These are phyloP conservation scores for Perognathus longimembris DNA, from an alignment of 2,113 vertebrate species.

Conservation along the genomic window DNA sequence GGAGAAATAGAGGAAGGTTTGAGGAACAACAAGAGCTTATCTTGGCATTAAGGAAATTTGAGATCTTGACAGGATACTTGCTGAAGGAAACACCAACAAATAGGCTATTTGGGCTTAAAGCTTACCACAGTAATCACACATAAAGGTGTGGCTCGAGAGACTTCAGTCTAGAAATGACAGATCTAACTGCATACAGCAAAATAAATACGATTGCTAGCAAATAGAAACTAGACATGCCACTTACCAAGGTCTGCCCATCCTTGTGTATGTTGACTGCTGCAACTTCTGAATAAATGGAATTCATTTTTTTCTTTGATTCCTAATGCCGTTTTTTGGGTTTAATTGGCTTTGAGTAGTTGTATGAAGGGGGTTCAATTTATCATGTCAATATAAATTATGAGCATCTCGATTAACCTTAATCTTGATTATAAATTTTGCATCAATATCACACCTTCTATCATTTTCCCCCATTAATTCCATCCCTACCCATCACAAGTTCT, in stretches of 20 bases:
- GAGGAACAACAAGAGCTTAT: background rate
- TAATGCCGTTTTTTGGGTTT: no score
- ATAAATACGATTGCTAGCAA: background rate
- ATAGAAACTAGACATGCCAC: background rate
- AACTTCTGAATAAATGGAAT: background rate
- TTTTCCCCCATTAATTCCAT: no score
- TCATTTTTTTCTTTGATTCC: no score
- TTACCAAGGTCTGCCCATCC: background rate
- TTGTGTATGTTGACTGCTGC: background rate
- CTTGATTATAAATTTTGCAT: no score
- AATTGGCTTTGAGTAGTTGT: no score
- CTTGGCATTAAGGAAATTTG: background rate
- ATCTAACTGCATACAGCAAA: background rate
- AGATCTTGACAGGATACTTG: conserved; percentile 10
- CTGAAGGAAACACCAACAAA: conserved; percentile 3
- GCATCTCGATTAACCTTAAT: no score
- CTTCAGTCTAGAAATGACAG: background rate
- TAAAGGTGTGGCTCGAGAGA: background rate
- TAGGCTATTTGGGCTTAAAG: background rate
- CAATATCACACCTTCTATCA: no score
- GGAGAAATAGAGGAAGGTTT: background rate
- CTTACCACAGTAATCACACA: background rate
- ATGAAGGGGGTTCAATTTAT: no score
- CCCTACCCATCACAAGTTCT: no score
- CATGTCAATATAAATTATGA: no score